Conservation (phyloP, 2,113 vertebrate genomes). For the Dissostichus mawsoni region DNA sequence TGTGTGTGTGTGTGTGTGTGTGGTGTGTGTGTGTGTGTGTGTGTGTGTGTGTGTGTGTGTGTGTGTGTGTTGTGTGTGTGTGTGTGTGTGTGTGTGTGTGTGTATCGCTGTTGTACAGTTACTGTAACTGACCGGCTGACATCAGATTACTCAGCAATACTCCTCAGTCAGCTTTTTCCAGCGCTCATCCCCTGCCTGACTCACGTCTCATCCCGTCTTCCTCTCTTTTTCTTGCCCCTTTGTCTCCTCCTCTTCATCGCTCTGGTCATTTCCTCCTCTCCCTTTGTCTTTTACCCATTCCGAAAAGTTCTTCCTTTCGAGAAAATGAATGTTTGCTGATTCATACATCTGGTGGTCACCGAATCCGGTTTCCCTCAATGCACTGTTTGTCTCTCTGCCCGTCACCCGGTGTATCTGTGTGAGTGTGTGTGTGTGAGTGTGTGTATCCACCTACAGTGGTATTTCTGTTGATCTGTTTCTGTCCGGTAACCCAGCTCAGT, state of each 20-base stretch:
- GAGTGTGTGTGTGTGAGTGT: constrained; percentile 39
- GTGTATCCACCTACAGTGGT: constrained; percentile 74
- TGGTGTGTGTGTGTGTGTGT: constrained; percentile 1
- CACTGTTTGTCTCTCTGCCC: constrained; percentile 66
- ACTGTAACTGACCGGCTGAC: constrained; percentile 70
- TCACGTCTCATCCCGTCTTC: constrained; percentile 64
- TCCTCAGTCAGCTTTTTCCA: constrained; percentile 61
- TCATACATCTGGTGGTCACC: constrained; percentile 75
- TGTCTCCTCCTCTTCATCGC: constrained; percentile 57
- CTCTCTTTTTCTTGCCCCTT: constrained; percentile 49
- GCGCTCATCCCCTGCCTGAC: constrained; percentile 75
- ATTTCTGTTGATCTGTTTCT: constrained; percentile 75
- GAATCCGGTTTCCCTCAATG: constrained; percentile 78
- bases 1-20: constrained; percentile 14
- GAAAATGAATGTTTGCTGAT: constrained; percentile 80
- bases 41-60: constrained; percentile 62
- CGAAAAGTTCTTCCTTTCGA: constrained; percentile 57
- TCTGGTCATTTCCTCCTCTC: constrained; percentile 60
- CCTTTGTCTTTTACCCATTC: constrained; percentile 71
- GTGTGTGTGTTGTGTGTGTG: constrained; percentile 16
- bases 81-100: constrained; percentile 46
- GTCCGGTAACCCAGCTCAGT: constrained; percentile 70
- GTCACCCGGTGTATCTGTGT: constrained; percentile 39
- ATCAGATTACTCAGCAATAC: constrained; percentile 77
- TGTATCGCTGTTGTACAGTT: constrained; percentile 74